Evolutionary conservation across 2,113 vertebrate genomes (phyloP).

Genomic region (Dromiciops gliroides): DNA sequence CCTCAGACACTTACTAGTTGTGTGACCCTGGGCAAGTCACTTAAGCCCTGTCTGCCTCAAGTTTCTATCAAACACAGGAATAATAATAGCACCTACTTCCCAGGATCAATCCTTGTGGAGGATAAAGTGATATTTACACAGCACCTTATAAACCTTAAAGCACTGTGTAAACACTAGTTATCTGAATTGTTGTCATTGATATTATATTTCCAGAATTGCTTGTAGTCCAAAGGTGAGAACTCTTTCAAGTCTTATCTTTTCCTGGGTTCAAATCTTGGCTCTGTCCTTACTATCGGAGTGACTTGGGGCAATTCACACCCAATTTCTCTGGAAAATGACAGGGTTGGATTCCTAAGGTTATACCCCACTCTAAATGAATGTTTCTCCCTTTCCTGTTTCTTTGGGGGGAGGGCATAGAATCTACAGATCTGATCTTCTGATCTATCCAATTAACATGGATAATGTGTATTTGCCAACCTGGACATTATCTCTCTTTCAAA

Average conservation of each 20-base stretch:
- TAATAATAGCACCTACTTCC: neutral
- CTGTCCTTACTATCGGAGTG: neutral
- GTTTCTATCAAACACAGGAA: too few species aligned
- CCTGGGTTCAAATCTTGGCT: neutral
- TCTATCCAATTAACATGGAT: neutral
- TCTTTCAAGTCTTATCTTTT: neutral
- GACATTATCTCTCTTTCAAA: neutral
- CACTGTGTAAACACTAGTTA: neutral
- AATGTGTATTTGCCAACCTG: neutral
- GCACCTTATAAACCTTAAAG: neutral
- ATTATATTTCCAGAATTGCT: neutral
- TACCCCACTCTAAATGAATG: neutral
- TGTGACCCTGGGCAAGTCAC: too few species aligned
- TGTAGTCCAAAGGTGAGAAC: neutral
- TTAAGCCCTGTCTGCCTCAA: too few species aligned
- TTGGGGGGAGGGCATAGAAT: neutral
- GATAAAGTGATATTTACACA: neutral
- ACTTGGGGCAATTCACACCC: neutral
- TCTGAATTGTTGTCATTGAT: too few species aligned
- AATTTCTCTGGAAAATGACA: neutral
- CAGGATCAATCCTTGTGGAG: neutral
- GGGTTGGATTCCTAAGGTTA: neutral
- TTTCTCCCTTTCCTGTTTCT: neutral
- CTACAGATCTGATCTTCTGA: neutral
- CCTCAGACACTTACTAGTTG: too few species aligned